Base-by-base conservation (phyloP, 2,797 vertebrate species). In the Pristis pectinata region DNA sequence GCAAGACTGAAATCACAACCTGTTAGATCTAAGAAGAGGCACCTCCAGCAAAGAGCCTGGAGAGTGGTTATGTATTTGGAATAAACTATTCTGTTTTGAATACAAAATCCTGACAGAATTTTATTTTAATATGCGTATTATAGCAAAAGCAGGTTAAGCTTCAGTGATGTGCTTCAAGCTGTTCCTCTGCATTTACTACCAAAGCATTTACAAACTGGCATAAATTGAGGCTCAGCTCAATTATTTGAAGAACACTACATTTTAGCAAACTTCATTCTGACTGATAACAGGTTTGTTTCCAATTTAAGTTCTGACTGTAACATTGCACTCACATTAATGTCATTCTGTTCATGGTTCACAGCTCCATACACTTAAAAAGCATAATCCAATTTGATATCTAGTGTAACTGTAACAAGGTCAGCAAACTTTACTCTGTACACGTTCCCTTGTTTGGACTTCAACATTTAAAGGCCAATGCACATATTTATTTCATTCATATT, bases 241-340 rank as follows among this genome's bases (percentile, higher is more conserved):
- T 89, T 64, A 89, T 59, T 37, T 37, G 34, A 64, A 89, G 56
- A 15, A 61, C 34, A 64, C 15, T n/a, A 37, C 85, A 89, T n/a
- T 61, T 64, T 7, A 61, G n/a, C 34, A n/a, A 89, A 34, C 85
- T 89, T n/a, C 34, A 10, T 34, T 89, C 56, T 89, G 56, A 64
- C 85, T 89, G 85, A 64, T 89, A 89, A 64, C 19, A 64, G 85
- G 56, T 89, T 89, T 89, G 85, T 37, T 89, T 89, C 59, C 85
- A 89, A 89, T 89, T 89, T 89, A 64, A 89, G n/a, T 89, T 89
- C 56, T 37, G 85, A 19, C 30, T 24, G 59, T n/a, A 64, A 56
- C 0, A 17, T 37, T 61, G 56, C 83, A 19, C 27, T 61, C 83
- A 34, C 53, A 59, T n/a, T 89, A 61, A 61, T 89, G 85, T n/a